phyloP scores from a whole-genome alignment of 2,888 invertebrate species.

The Cheilosia soror region DNA sequence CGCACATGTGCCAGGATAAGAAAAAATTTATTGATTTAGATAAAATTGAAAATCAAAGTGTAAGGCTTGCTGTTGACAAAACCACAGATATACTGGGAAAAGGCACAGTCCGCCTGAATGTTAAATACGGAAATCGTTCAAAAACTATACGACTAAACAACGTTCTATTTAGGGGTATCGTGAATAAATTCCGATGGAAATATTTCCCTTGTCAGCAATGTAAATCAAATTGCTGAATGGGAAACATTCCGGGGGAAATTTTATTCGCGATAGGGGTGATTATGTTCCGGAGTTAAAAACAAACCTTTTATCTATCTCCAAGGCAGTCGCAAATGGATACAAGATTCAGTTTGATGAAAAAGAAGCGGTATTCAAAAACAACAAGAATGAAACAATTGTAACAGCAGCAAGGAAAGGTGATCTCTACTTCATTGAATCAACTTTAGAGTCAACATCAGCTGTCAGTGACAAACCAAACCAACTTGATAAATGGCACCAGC shows the following conservation, averaged over 20 bases:
- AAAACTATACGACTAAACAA: slow-evolving; percentile 54
- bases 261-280: too few relatives aligned
- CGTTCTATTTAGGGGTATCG: too few relatives aligned
- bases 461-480: slow-evolving; percentile 2
- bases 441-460: slow-evolving; percentile 10
- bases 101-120: slow-evolving; percentile 28
- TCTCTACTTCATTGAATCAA: slow-evolving; percentile 11
- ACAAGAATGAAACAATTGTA: background rate
- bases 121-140: background rate
- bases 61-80: slow-evolving; percentile 62
- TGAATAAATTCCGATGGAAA: too few relatives aligned
- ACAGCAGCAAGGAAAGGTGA: background rate
- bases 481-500: slow-evolving; percentile 7
- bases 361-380: background rate
- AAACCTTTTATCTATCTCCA: slow-evolving; percentile 72
- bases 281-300: slow-evolving; percentile 57
- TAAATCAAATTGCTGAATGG: too few relatives aligned
- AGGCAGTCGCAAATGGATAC: slow-evolving; percentile 65
- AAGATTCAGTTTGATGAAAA: slow-evolving; percentile 47
- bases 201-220: too few relatives aligned
- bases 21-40: slow-evolving; percentile 7
- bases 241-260: too few relatives aligned
- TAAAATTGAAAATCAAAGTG: slow-evolving; percentile 41
- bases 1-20: slow-evolving; percentile 56
- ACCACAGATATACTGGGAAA: slow-evolving; percentile 63